phyloP scores from a whole-genome alignment of 2,888 invertebrate species.

The Tromatobia lineatoria region DNA sequence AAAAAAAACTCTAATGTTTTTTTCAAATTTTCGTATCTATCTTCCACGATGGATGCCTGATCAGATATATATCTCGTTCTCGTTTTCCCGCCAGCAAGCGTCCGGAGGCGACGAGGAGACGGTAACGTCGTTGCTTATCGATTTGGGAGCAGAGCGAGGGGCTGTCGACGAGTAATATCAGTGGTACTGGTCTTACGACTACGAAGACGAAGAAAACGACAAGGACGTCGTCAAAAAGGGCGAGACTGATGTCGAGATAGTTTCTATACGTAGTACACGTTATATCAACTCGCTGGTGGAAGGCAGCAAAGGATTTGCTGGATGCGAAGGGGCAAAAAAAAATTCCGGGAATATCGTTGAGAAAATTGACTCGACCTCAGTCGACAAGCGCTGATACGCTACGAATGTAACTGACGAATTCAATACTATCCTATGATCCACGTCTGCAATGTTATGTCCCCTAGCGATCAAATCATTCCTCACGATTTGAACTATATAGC shows the following conservation, averaged over 20 bases:
- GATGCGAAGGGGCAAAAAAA: neutral
- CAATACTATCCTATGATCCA: slow-evolving; percentile 34
- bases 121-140: slow-evolving; percentile 49
- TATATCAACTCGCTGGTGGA: slow-evolving; percentile 7
- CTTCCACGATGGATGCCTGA: neutral
- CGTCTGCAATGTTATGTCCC: slow-evolving; percentile 30
- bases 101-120: neutral
- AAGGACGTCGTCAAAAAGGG: neutral
- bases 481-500: slow-evolving; percentile 39
- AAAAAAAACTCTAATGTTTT: no score
- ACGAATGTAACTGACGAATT: slow-evolving; percentile 20
- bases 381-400: neutral
- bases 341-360: slow-evolving; percentile 32
- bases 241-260: slow-evolving; percentile 3
- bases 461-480: slow-evolving; percentile 43
- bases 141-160: slow-evolving; percentile 22
- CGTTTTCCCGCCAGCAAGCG: slow-evolving; percentile 14
- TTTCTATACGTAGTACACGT: neutral
- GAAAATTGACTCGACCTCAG: slow-evolving; percentile 35
- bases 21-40: neutral
- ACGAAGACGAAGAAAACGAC: slow-evolving; percentile 11
- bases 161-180: slow-evolving; percentile 31
- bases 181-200: neutral
- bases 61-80: slow-evolving; percentile 1
- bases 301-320: neutral